Base-by-base conservation (phyloP, 2,888 invertebrate species). In the Sthenelais limicola region DNA sequence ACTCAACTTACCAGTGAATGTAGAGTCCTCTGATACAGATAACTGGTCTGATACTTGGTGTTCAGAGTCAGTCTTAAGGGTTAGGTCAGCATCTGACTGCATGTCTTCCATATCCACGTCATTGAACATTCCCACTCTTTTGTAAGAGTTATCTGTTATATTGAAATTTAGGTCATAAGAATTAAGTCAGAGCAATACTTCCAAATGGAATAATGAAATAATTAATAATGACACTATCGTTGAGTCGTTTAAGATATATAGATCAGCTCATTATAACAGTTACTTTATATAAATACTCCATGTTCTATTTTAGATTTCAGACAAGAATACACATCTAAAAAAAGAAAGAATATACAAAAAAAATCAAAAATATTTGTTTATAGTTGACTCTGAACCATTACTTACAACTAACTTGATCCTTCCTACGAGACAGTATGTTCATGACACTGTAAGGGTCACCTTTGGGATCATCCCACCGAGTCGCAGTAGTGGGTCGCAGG, bases 381-480 rank as follows among this genome's bases (percentile, higher is more conserved):
- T n/a, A n/a, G n/a, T n/a, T n/a, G n/a, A n/a, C n/a, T n/a, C n/a
- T n/a, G n/a, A n/a, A n/a, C 5, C 24, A 51, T 21, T 21, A 33
- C 62, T 62, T 38, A 62, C 62, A 24, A 15, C 24, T 4, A 1
- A 62, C 12, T 1, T 35, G 62, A 35, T 62, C 62, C 15, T 62
- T 62, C 21, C 62, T 12, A 5, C 85, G 73, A 35, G 82, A 78
- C 72, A 81, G 83, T 28, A 85, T 80, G 74, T 81, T 85, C 79
- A 85, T 78, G 71, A 85, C 82, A 76, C 82, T 85, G 76, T 81
- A 82, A 1, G 83, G 85, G 68, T 86, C 86, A 5, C 82, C 75
- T 32, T 73, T 70, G 0, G 82, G 77, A 3, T 81, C 80, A 15
- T 81, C 81, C 83, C 82, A 83, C 15, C 66, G 43, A n/a, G 47